Base-by-base conservation (phyloP, 2,888 invertebrate species). In the Pyrgus malvae region DNA sequence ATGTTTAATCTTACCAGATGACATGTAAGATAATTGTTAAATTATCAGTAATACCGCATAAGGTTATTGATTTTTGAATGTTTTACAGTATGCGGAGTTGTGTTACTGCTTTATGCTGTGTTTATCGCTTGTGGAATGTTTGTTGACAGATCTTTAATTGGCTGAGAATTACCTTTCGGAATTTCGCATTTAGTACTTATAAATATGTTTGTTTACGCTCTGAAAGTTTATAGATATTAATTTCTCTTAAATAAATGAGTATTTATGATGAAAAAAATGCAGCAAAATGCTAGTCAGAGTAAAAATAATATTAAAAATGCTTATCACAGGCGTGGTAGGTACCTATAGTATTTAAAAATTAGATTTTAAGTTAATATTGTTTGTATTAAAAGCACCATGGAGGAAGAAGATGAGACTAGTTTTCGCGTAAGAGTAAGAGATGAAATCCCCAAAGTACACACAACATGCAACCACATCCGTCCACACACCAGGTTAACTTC, bases 381-480 rank as follows among this genome's bases (percentile, higher is more conserved):
- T 41, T 41, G 19, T 41, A 45, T 31, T 45, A 25, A 33, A 54
- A 55, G 48, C 58, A 57, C 72, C 69, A 88, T 89, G 89, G 87
- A 88, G 57, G 70, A 65, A 55, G 83, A 76, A 69, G 82, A 80
- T 55, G 76, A 70, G 66, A 67, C 69, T 71, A 70, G 69, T 66
- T 66, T 69, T 63, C 68, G 67, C 65, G 67, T 66, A 74, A 83
- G 74, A 76, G 64, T 76, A 73, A 62, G 73, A 42, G 78, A 70
- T 37, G 86, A 87, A 66, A 73, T 88, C 62, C 87, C 89, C 63
- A 80, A 83, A 82, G 83, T 90, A 76, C 89, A 90, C 78, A 75
- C 76, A 73, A 83, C 78, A 79, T 72, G 80, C 79, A 80, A 83
- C 81, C 72, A 75, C 70, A 80, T 74, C 86, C 88, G 85, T 86